Percentiles rank a stretch among this genome's conserved stretches.
These are phyloP conservation scores for Yponomeuta malinellus DNA, from an alignment of 2,888 invertebrate genomes.

Conservation along the genomic window DNA sequence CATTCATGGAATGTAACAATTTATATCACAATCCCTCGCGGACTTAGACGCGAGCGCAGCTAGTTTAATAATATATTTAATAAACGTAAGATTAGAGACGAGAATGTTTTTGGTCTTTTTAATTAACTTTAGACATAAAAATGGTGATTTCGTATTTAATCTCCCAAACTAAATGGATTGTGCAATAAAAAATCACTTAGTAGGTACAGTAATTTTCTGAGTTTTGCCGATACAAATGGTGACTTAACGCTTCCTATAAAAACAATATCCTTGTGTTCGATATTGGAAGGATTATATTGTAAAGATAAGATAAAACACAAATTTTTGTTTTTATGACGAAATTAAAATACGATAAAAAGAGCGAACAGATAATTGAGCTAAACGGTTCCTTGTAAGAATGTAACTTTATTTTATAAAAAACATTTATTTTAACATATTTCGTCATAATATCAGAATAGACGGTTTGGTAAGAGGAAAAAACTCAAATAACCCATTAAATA, in stretches of 20 bases:
- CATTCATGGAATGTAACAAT: too few species aligned
- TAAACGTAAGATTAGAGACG: too few species aligned
- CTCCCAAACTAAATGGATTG: neutral
- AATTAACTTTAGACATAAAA: neutral
- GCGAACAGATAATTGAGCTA: neutral
- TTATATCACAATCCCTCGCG: too few species aligned
- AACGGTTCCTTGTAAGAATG: neutral
- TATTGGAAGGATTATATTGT: neutral
- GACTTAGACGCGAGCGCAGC: too few species aligned
- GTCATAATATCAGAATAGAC: too few species aligned
- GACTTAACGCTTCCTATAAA: neutral
- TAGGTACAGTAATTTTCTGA: neutral
- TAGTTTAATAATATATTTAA: too few species aligned
- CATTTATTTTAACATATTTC: too few species aligned
- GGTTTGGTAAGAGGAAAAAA: too few species aligned
- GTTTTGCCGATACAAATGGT: neutral
- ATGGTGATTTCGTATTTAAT: neutral
- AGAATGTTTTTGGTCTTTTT: too few species aligned
- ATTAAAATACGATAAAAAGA: neutral
- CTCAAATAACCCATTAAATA: too few species aligned
- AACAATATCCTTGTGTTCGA: neutral
- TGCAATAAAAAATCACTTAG: conserved; percentile 1
- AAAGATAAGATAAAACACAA: neutral
- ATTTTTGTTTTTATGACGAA: conserved; percentile 2
- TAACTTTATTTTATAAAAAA: too few species aligned